Conservation (phyloP, 1,140 invertebrate species). For the Globodera rostochiensis region DNA sequence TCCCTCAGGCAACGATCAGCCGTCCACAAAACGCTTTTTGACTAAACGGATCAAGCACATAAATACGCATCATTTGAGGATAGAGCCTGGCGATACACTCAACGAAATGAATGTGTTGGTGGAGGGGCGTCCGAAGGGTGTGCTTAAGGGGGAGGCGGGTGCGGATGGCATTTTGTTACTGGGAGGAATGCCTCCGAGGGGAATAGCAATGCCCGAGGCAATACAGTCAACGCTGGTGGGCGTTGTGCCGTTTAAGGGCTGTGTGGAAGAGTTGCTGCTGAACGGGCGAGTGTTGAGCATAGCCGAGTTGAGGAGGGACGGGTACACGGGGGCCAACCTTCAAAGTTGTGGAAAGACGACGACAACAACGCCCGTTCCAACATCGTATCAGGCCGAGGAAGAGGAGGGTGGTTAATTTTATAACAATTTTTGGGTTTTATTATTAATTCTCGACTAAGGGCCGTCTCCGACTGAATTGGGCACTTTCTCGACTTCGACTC, state of each 20-base stretch:
- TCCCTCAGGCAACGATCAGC: neutral
- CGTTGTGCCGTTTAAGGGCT: slow-evolving; percentile 15
- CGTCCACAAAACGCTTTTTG: neutral
- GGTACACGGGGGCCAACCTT: slow-evolving; percentile 16
- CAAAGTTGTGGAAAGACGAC: neutral
- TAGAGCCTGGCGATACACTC: neutral
- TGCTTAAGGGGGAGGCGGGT: neutral
- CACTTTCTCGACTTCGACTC: neutral
- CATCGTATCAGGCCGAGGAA: slow-evolving; percentile 3
- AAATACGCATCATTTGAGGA: slow-evolving; percentile 2
- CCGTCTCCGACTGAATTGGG: slow-evolving; percentile 6
- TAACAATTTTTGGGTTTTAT: slow-evolving; percentile 7
- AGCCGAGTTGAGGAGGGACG: slow-evolving; percentile 2
- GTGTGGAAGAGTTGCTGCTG: slow-evolving; percentile 18
- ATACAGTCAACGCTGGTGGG: neutral
- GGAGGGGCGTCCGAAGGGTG: slow-evolving; percentile 13
- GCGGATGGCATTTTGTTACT: slow-evolving; percentile 10
- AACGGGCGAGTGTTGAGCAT: slow-evolving; percentile 12
- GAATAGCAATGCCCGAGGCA: neutral
- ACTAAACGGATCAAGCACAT: slow-evolving; percentile 5
- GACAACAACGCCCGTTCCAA: neutral
- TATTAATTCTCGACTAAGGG: neutral
- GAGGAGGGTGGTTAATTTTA: neutral
- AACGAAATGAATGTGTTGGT: slow-evolving; percentile 3
- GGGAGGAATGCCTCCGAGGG: slow-evolving; percentile 6